These are phyloP conservation scores for Epizoanthus stellaris DNA, from an alignment of 92 coral and sea anemone species.

Conservation along the genomic window DNA sequence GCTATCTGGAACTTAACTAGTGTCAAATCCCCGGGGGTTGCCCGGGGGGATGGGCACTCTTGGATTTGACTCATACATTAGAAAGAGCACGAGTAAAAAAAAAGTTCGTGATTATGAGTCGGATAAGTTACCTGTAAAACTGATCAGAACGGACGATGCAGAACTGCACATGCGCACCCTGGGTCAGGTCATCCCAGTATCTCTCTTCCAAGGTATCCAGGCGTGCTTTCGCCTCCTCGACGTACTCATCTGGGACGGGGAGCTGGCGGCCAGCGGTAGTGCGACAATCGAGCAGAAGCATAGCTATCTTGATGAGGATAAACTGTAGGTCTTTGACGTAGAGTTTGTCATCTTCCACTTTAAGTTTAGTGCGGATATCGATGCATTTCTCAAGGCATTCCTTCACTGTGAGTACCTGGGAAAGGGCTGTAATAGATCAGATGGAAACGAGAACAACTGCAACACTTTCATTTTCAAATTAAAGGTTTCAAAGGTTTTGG, in stretches of 20 bases:
- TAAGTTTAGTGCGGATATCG: conserved; percentile 50
- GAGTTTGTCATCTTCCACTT: conserved; percentile 33
- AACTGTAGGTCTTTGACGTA: conserved; percentile 81
- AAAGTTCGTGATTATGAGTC: too few species aligned
- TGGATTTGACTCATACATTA: too few species aligned
- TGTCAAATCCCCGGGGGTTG: too few species aligned
- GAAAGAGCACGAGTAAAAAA: too few species aligned
- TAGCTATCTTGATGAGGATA: conserved; percentile 68
- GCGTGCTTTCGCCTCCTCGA: conserved; percentile 63
- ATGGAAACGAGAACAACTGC: too few species aligned
- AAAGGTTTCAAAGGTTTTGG: too few species aligned
- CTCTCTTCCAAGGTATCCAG: conserved; percentile 48
- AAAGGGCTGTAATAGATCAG: not conserved
- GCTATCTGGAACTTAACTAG: too few species aligned
- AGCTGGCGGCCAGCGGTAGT: conserved; percentile 73
- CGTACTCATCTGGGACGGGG: conserved; percentile 44
- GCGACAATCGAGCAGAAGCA: conserved; percentile 79
- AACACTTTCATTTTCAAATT: too few species aligned
- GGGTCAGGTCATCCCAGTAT: conserved; percentile 60
- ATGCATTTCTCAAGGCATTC: conserved; percentile 62
- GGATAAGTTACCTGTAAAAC: conserved; percentile 46
- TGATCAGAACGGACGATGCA: conserved; percentile 64
- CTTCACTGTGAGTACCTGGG: conserved; percentile 35
- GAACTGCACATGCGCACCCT: conserved; percentile 59
- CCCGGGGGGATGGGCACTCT: too few species aligned